These are phyloP conservation scores for Urocitellus parryii DNA, from an alignment of 2,113 vertebrate species.

Conservation along the genomic window DNA sequence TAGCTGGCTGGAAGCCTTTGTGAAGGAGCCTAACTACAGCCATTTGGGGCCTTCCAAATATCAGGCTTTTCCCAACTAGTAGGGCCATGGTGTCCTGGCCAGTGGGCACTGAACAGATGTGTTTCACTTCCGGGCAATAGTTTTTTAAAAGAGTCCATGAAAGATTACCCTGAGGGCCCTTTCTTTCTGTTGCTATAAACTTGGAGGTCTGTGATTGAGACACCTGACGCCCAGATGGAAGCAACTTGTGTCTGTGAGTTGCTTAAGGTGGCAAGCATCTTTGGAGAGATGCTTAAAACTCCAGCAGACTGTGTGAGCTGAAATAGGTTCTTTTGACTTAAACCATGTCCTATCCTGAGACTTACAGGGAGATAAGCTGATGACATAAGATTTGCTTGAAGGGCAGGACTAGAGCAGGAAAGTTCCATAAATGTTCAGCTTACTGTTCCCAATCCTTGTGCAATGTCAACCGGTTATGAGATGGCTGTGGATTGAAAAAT, in stretches of 20 bases:
- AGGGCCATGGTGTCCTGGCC: neutral
- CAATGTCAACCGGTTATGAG: conserved; percentile 78
- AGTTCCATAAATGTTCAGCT: neutral
- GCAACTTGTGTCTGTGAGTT: neutral
- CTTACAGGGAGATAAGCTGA: neutral
- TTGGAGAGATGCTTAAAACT: neutral
- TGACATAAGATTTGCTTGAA: neutral
- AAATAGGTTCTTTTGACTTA: neutral
- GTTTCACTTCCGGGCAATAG: neutral
- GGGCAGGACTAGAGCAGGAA: neutral
- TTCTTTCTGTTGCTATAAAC: neutral
- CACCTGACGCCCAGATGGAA: neutral
- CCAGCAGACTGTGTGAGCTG: neutral
- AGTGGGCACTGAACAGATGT: neutral
- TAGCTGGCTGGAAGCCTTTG: no score
- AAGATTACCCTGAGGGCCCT: neutral
- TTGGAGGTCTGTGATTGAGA: neutral
- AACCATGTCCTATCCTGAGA: neutral
- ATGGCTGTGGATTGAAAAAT: conserved; percentile 78
- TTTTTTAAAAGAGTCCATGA: neutral
- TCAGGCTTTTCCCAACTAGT: neutral
- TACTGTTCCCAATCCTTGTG: neutral
- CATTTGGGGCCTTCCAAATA: no score
- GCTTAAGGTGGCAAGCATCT: neutral
- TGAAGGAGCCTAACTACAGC: no score